Evolutionary conservation across 2,888 invertebrate species (phyloP), one percentile per base, ranked within the genome.

Genomic region (Toxonevra muliebris): DNA sequence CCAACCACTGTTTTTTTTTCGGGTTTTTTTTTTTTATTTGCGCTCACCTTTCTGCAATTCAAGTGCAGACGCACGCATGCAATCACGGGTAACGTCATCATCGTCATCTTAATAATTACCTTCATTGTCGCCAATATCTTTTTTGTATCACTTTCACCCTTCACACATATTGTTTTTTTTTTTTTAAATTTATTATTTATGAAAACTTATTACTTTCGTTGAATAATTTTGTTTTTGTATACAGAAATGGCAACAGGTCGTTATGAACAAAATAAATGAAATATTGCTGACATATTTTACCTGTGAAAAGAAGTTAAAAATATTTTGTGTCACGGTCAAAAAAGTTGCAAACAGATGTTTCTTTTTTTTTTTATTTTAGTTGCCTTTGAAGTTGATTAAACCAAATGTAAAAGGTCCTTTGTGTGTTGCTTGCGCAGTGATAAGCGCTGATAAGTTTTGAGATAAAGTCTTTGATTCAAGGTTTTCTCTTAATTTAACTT

Each of bases 141-240:
- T 42, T 65, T 48, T 57, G 52, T 60, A 60, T 65, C 60, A 65
- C 65, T 65, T 65, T 65, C 65, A 65, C 65, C 65, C 60, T 65
- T 65, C 30, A 65, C 42, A 53, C 30, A 65, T 65, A 57, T 43
- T 13, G 19, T 40, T 11, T 45, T 57, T 57, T 48, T 42, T 15
- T 64, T 45, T 41, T 55, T 57, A 64, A 64, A 30, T 20, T 62
- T 13, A 4, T 4, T 48, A n/a, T 48, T 9, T 48, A 52, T 61
- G 54, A 64, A 57, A 64, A 55, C 55, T 64, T 45, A 48, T 57
- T 55, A 45, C 57, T 15, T 57, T 20, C 57, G 19, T 41, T 11
- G 53, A 41, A 19, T 54, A 19, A 43, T 62, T 43, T 62, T 42
- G 13, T 15, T 20, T 50, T 48, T 41, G 61, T 30, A 50, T 50